These are phyloP conservation scores for Napeogenes sylphis DNA, from an alignment of 2,888 invertebrate genomes.

Conservation along the genomic window DNA sequence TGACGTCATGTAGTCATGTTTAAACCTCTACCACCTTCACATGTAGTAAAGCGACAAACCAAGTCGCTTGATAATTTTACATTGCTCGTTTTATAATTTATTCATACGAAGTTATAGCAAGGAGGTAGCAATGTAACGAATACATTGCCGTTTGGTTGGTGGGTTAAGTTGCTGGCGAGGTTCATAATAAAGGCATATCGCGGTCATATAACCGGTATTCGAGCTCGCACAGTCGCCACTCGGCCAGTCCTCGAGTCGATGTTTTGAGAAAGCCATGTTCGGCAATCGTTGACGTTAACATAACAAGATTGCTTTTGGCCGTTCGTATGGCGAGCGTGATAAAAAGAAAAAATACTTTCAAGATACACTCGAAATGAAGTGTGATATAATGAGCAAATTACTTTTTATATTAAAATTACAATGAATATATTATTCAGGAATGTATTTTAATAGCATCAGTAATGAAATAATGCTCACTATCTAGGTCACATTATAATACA, in stretches of 20 bases:
- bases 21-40: constrained; percentile 52
- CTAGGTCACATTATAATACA: no score
- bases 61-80: constrained; percentile 36
- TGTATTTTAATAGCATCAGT: background rate
- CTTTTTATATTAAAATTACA: constrained; percentile 22
- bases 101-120: constrained; percentile 29
- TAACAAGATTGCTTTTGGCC: constrained; percentile 63
- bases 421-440: constrained; percentile 10
- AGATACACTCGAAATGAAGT: constrained; percentile 32
- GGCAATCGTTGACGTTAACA: constrained; percentile 64
- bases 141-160: constrained; percentile 31
- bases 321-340: constrained; percentile 43
- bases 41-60: constrained; percentile 24
- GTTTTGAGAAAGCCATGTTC: constrained; percentile 75
- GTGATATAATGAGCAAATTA: constrained; percentile 29
- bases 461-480: no score
- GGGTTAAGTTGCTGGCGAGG: constrained; percentile 39
- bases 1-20: constrained; percentile 73
- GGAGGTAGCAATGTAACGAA: constrained; percentile 50
- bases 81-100: constrained; percentile 44
- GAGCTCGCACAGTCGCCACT: constrained; percentile 64
- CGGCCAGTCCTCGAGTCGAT: constrained; percentile 58
- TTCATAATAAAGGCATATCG: constrained; percentile 64
- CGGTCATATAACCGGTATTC: constrained; percentile 78
- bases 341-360: constrained; percentile 46